Base-by-base conservation (phyloP, 2,797 vertebrate genomes). In the Alfaro cultratus region DNA sequence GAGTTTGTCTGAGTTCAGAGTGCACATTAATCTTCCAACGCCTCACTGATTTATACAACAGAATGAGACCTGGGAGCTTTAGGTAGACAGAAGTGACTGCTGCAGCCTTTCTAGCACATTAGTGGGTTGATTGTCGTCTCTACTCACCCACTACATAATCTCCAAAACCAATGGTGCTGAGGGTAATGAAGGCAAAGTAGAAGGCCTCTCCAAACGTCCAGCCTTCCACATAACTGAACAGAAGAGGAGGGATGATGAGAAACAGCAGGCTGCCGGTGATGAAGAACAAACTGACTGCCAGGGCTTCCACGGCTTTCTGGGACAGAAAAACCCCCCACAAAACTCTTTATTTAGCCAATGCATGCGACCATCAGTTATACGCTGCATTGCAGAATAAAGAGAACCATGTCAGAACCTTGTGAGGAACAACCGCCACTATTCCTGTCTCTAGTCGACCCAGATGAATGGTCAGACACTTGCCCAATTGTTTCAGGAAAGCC, bases 81-180 rank as follows among this genome's bases (percentile, higher is more conserved):
- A 9, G 46, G 34, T 1, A 8, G 31, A 78, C 45, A 18, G 46
- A n/a, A 10, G 29, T n/a, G 45, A 75, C 46, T 0, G 0, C 73
- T 72, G 45, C n/a, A 31, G 8, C 73, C 13, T 62, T 83, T 79
- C 76, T 60, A 55, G 39, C 46, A 51, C 70, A 55, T 82, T 75
- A 80, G 77, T 21, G 51, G 47, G 39, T 71, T 85, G 80, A 84
- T 86, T 85, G 76, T 71, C 13, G 12, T 83, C 76, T 75, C 26
- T 45, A 89, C 92, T 91, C 87, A 98, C 97, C 97, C 64, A 98
- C 96, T 57, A 99, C 97, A 36, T 98, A 99, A 93, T 99, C 97
- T 74, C 97, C 97, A 79, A 99, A 99, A 80, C 97, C 97, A 41
- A 97, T 98, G 89, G 97, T 98, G 95, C 97, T 99, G 90, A 99